Conservation (phyloP, 2,888 invertebrate species). For the Micropterix aruncella region DNA sequence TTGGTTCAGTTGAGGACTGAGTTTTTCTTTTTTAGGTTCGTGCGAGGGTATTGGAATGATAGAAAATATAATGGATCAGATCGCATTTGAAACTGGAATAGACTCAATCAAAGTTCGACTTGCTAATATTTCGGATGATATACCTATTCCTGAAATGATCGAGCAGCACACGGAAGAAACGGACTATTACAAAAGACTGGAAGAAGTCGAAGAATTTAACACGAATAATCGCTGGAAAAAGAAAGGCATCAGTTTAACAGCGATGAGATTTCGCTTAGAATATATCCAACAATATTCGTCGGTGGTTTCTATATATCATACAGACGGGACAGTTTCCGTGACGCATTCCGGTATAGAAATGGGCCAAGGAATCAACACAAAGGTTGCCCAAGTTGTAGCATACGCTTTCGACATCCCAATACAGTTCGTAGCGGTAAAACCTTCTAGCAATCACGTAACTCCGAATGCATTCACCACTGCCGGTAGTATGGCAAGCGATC, state of each 20-base stretch:
- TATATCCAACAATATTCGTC: constrained; percentile 42
- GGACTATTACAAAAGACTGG: constrained; percentile 33
- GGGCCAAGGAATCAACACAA: constrained; percentile 74
- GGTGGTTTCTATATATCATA: constrained; percentile 50
- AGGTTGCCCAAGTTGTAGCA: constrained; percentile 63
- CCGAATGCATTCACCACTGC: constrained; percentile 51
- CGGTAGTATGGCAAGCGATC: constrained; percentile 53
- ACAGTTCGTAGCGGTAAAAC: constrained; percentile 47
- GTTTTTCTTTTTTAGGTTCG: constrained; percentile 29
- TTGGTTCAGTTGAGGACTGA: too few relatives aligned
- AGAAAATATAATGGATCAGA: constrained; percentile 54
- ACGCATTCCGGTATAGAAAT: constrained; percentile 56
- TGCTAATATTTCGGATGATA: constrained; percentile 28
- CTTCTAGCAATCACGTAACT: constrained; percentile 40
- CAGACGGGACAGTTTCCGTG: constrained; percentile 53
- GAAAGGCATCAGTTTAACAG: constrained; percentile 48
- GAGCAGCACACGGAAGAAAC: constrained; percentile 35
- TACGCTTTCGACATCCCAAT: constrained; percentile 53
- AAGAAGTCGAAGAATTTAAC: constrained; percentile 38
- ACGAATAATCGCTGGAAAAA: constrained; percentile 63
- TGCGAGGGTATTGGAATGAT: constrained; percentile 46
- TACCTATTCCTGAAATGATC: constrained; percentile 34
- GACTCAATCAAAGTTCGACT: constrained; percentile 44
- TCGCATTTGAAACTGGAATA: constrained; percentile 36
- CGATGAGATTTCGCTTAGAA: constrained; percentile 48